These are phyloP conservation scores for Dendrocincla fuliginosa DNA, from an alignment of 2,797 vertebrate species.

Conservation along the genomic window DNA sequence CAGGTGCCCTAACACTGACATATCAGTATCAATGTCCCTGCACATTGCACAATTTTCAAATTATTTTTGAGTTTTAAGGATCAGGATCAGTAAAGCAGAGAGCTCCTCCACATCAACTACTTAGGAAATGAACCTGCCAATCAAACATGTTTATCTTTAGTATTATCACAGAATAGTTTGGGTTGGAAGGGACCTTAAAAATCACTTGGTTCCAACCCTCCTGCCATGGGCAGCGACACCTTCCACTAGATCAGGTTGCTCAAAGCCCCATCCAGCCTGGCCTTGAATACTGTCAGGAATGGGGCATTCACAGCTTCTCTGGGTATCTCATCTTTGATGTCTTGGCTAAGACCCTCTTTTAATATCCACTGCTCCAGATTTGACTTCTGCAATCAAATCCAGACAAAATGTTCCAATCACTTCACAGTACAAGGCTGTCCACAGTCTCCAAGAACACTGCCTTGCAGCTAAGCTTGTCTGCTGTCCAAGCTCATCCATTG, in stretches of 20 bases:
- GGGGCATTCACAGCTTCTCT: neutral
- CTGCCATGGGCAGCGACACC: neutral
- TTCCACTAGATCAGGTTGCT: neutral
- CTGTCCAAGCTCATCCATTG: neutral
- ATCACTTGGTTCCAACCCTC: neutral
- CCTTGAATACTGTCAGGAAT: neutral
- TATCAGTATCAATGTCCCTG: neutral
- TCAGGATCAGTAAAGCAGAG: neutral
- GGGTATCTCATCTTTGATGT: neutral
- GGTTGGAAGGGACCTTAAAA: neutral
- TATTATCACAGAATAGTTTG: neutral
- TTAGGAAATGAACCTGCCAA: neutral
- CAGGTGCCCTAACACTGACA: neutral
- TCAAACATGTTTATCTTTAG: neutral
- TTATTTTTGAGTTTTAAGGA: neutral
- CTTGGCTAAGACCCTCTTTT: neutral
- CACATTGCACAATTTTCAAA: neutral
- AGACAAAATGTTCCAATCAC: neutral
- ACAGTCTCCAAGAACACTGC: rapidly evolving
- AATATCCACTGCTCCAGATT: neutral
- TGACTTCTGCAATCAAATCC: neutral
- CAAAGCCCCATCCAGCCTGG: neutral
- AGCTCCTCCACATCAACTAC: neutral
- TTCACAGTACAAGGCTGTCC: neutral
- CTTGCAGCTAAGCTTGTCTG: neutral